These are phyloP conservation scores for Bungarus multicinctus DNA, from an alignment of 2,113 vertebrate species.

Conservation along the genomic window DNA sequence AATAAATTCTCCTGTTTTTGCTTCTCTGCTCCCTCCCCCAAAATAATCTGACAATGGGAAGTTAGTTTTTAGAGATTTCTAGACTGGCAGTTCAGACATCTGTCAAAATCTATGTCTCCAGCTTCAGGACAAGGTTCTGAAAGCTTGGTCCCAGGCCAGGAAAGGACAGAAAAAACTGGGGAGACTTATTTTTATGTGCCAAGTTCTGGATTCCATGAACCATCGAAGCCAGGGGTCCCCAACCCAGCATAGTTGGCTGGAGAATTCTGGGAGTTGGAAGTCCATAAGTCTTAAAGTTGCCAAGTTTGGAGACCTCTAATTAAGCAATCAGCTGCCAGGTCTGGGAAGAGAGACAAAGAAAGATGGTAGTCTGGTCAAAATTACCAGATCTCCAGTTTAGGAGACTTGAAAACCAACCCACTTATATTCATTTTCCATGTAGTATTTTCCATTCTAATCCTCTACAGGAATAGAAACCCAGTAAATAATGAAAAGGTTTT, in stretches of 20 bases:
- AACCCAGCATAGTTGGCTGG: too few species aligned
- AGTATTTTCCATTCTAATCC: background rate
- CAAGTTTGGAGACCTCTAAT: too few species aligned
- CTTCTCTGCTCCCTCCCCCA: background rate
- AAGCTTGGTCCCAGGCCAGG: background rate
- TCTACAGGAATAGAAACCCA: background rate
- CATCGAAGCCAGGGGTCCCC: background rate
- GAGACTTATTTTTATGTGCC: background rate
- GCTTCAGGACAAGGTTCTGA: background rate
- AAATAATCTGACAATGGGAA: background rate
- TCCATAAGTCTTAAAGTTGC: too few species aligned
- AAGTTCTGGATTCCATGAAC: background rate
- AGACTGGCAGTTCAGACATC: background rate
- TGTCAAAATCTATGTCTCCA: background rate
- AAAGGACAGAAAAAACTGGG: background rate
- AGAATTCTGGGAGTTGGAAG: too few species aligned
- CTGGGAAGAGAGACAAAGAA: background rate
- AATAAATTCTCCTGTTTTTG: background rate
- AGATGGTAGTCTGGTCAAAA: background rate
- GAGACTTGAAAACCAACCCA: background rate
- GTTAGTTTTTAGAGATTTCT: background rate
- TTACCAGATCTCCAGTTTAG: background rate
- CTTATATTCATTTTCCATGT: background rate
- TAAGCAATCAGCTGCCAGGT: background rate
- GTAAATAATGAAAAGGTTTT: background rate